Base-by-base conservation (phyloP, 2,888 invertebrate species). In the Bhutanitis thaidina region DNA sequence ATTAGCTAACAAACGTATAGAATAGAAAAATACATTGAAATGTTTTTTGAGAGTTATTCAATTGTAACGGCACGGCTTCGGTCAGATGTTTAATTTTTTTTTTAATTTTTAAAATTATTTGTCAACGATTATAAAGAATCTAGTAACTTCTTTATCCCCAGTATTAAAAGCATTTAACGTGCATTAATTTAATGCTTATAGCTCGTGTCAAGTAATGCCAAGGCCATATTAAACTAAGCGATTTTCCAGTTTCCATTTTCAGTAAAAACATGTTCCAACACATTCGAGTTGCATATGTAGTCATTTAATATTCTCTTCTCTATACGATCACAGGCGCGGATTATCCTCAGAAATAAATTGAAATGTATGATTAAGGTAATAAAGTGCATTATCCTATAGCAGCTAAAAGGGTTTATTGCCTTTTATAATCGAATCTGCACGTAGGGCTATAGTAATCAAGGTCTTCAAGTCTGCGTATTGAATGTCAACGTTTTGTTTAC, bases 181-280 rank as follows among this genome's bases (percentile, higher is more conserved):
- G 37, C 37, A 54, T 53, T 51, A 54, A 47, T 55, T 52, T 37
- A 38, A 57, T 56, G 58, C 55, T 62, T 60, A 60, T 57, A 65
- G 56, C 61, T 56, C 50, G 51, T 53, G 65, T 64, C 70, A 71
- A 71, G 75, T 78, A 82, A 86, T 84, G 80, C 67, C 86, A 87
- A 87, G 86, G 86, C 61, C 77, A 77, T 64, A 61, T 65, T 64
- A 62, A 63, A 64, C 60, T 66, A 67, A 73, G 69, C 67, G 59
- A 77, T 86, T 87, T 85, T 76, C 87, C 74, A 85, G 86, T 85
- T 87, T 84, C 85, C 87, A 85, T 87, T 88, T 88, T 87, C 87
- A 88, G 87, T 78, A 79, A 80, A 77, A 81, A 86, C 84, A 75
- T 65, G 80, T 77, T 73, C 63, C 58, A 67, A 72, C 71, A 73